A percentile compares a stretch with the other conserved stretches of the same genome.
Evolutionary conservation across 2,888 invertebrate species (phyloP).

Genomic region (Drosophila atripex): DNA sequence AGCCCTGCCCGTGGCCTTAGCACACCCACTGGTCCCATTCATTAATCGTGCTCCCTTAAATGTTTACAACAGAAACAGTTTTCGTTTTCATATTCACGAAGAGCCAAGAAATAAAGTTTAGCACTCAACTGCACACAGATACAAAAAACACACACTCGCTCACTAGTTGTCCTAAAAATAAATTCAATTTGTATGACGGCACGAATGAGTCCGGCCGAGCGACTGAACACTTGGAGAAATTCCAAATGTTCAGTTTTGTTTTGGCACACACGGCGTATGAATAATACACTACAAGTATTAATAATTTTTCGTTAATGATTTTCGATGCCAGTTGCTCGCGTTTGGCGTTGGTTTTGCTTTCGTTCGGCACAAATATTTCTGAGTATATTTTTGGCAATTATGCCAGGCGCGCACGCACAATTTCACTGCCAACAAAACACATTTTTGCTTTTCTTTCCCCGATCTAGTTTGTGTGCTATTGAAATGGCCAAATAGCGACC

Average conservation of each 20-base stretch:
- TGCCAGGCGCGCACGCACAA: slow-evolving; percentile 41
- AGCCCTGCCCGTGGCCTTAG: slow-evolving; percentile 46
- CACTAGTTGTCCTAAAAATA: slow-evolving; percentile 72
- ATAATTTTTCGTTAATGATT: slow-evolving; percentile 51
- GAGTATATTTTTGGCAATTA: slow-evolving; percentile 35
- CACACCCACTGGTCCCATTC: slow-evolving; percentile 45
- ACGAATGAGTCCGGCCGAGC: slow-evolving; percentile 36
- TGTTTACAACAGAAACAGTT: slow-evolving; percentile 60
- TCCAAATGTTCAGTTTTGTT: slow-evolving; percentile 59
- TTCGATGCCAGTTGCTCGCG: slow-evolving; percentile 13
- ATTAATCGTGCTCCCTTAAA: slow-evolving; percentile 39
- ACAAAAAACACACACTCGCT: slow-evolving; percentile 19
- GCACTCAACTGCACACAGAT: slow-evolving; percentile 3
- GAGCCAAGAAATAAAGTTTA: slow-evolving; percentile 20
- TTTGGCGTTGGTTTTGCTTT: slow-evolving; percentile 10
- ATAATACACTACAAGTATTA: slow-evolving; percentile 33
- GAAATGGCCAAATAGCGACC: slow-evolving; percentile 24
- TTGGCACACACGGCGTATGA: slow-evolving; percentile 46
- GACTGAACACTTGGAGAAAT: slow-evolving; percentile 68
- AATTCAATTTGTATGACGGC: slow-evolving; percentile 71
- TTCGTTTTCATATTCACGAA: slow-evolving; percentile 61
- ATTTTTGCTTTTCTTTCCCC: slow-evolving; percentile 11
- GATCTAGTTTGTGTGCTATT: slow-evolving; percentile 10
- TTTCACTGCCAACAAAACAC: slow-evolving; percentile 42
- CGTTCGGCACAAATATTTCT: slow-evolving; percentile 33